Percentiles rank a stretch among this genome's conserved stretches.
These are phyloP conservation scores for Cynopterus brachyotis DNA, from an alignment of 2,113 vertebrate species.

Conservation along the genomic window DNA sequence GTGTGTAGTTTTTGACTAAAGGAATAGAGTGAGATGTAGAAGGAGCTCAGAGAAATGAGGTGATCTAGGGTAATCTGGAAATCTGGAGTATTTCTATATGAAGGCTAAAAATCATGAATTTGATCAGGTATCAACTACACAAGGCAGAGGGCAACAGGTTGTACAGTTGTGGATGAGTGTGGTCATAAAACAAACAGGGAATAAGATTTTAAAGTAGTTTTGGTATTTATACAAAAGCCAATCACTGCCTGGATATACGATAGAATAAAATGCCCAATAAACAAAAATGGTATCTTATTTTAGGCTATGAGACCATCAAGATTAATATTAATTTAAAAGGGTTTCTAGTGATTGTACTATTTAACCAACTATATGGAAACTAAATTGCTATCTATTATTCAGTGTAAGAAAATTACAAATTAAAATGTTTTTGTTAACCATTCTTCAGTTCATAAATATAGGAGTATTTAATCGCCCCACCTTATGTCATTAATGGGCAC, in stretches of 20 bases:
- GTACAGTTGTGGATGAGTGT: not conserved
- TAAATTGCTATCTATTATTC: not conserved
- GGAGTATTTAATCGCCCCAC: not conserved
- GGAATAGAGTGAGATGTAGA: not conserved
- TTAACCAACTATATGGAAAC: not conserved
- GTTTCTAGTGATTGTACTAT: not conserved
- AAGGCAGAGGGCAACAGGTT: not conserved
- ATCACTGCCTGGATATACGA: not conserved
- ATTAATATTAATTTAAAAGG: not conserved
- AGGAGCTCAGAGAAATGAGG: not conserved
- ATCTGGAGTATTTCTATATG: not conserved
- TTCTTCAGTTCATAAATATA: conserved; percentile 3
- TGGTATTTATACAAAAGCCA: not conserved
- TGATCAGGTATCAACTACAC: not conserved
- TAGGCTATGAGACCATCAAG: not conserved
- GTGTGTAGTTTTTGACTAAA: not conserved
- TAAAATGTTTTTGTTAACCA: not conserved
- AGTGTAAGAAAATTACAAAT: not conserved
- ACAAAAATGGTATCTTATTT: not conserved
- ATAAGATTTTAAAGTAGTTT: not conserved
- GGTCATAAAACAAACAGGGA: not conserved
- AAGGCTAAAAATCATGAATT: not conserved
- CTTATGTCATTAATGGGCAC: not conserved
- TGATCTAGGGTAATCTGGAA: not conserved
- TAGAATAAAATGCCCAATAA: not conserved